Base-by-base conservation (phyloP, 1,140 invertebrate species). In the Caenorhabditis remanei region DNA sequence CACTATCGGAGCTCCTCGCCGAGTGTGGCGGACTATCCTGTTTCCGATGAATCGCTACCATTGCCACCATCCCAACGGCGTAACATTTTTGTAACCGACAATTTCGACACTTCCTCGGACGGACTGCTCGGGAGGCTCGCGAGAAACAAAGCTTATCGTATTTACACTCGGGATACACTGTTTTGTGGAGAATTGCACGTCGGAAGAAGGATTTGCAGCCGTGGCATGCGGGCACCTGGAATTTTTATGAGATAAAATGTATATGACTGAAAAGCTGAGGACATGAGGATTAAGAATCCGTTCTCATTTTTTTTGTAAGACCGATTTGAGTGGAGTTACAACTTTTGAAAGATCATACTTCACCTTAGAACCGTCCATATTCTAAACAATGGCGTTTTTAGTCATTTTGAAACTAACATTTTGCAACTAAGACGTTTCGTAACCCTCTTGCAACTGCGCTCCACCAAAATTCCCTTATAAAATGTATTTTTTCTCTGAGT, bases 161-260 rank as follows among this genome's bases (percentile, higher is more conserved):
- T 79, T 79, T 79, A 79, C 71, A 79, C 2, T 50, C 21, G 0
- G 71, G 71, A 79, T 79, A 79, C 2, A 53, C 14, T 4, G 71
- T 50, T 79, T 79, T 79, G 4, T 79, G 71, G 13, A 79, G 32
- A 53, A 79, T 53, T 14, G 71, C 71, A 53, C 71, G 71, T 3
- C 71, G 71, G 21, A 79, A 79, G 46, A 79, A 79, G 8, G 71
- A 79, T 50, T 79, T 79, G 40, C 71, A 79, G 4, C 71, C 71
- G 24, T 79, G 71, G 53, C 71, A 79, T 21, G 71, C 71, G 14
- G 71, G 71, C 0, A 79, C 71, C 71, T 79, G 71, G 4, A 63
- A 63, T 63, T 63, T 32, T 7, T 63, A 0, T 1, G 58, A 63
- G 13, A 32, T 5, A n/a, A 5, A 7, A 63, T 16, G 50, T 0